Percentiles rank a stretch among this genome's conserved stretches.
These are phyloP conservation scores for Aurelia coerulea DNA, from an alignment of 30 jellyfish, hydroid and myxozoan species.

Conservation along the genomic window DNA sequence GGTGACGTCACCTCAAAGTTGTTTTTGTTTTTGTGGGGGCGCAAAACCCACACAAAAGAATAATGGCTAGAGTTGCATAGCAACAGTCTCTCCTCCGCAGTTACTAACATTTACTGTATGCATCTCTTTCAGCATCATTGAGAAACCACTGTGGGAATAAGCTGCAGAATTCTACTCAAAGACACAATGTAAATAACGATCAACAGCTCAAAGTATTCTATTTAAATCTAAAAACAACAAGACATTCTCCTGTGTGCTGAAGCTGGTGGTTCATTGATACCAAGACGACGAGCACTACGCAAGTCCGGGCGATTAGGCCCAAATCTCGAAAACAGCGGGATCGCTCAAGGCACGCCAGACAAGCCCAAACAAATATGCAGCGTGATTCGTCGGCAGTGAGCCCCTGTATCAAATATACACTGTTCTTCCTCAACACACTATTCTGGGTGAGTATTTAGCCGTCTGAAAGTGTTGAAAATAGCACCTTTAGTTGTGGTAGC, in stretches of 20 bases:
- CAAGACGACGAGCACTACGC: too few species aligned
- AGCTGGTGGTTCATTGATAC: too few species aligned
- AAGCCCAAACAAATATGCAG: background rate
- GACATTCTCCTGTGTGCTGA: background rate
- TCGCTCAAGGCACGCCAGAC: background rate
- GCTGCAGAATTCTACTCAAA: background rate
- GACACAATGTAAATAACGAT: background rate
- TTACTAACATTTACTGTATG: background rate
- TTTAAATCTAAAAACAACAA: background rate
- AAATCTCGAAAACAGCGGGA: background rate
- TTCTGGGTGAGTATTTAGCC: constrained; percentile 82
- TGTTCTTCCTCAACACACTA: constrained; percentile 72
- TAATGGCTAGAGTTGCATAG: background rate
- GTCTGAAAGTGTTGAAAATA: background rate
- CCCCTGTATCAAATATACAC: constrained; percentile 65
- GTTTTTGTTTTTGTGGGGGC: too few species aligned
- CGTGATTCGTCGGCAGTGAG: constrained; percentile 80
- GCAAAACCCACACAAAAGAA: too few species aligned
- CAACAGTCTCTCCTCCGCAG: background rate
- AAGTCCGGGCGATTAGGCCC: too few species aligned
- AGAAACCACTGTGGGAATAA: background rate
- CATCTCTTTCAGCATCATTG: background rate
- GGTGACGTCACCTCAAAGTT: too few species aligned
- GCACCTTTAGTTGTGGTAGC: background rate
- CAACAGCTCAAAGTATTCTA: too few species aligned